Percentiles rank a stretch among this genome's conserved stretches.
These are phyloP conservation scores for Andinoacara biseriatus DNA, from an alignment of 2,113 vertebrate genomes.

Conservation along the genomic window DNA sequence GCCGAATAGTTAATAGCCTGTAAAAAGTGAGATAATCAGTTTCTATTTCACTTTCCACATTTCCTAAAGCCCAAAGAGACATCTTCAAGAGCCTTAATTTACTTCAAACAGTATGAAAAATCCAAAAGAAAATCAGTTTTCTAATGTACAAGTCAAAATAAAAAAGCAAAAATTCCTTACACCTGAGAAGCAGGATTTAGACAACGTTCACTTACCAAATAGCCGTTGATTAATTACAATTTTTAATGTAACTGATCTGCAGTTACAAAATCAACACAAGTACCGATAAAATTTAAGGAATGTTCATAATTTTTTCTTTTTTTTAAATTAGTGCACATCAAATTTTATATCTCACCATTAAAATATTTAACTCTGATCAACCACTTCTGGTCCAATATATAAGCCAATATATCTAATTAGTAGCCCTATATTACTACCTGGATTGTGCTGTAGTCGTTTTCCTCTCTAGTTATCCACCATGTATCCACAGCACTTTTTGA, in stretches of 20 bases:
- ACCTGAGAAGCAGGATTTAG: not conserved
- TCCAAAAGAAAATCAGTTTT: not conserved
- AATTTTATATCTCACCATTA: not conserved
- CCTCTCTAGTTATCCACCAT: not conserved
- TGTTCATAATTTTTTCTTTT: not conserved
- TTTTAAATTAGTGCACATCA: not conserved
- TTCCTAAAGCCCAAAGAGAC: not conserved
- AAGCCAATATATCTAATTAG: not conserved
- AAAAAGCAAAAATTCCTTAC: not conserved
- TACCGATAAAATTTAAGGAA: not conserved
- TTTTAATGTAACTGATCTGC: too few relatives aligned
- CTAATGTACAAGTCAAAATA: not conserved
- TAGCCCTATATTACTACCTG: not conserved
- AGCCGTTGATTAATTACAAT: too few relatives aligned
- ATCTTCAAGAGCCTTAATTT: not conserved
- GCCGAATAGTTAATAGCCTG: not conserved
- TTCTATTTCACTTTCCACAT: not conserved
- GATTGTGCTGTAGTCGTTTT: not conserved
- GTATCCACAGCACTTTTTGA: constrained; percentile 6
- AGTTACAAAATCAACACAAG: not conserved
- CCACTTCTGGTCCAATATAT: not conserved
- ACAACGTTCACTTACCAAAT: too few relatives aligned
- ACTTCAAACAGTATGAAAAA: not conserved
- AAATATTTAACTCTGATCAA: not conserved
- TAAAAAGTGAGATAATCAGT: not conserved